Percentiles rank a stretch among this genome's conserved stretches.
Evolutionary conservation across 2,797 vertebrate species (phyloP).

Genomic region (Sebastes hopkinsi): DNA sequence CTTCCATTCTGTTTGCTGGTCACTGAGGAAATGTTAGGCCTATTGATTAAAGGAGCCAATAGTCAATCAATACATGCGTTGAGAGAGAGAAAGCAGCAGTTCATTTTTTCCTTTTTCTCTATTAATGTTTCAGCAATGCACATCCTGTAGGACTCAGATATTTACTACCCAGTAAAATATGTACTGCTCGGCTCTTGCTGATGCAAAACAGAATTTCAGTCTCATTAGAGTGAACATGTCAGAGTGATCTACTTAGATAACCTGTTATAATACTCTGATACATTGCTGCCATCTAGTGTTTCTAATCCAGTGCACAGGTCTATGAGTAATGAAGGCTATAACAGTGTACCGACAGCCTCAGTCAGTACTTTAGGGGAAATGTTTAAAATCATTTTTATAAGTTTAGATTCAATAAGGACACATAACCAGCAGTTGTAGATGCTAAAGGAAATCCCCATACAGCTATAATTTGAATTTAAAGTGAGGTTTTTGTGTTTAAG

Average conservation of each 20-base stretch:
- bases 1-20: constrained; percentile 43
- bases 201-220: constrained; percentile 31
- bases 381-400: neutral
- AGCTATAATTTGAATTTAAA: neutral
- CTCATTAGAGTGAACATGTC: constrained; percentile 33
- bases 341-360: neutral
- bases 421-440: neutral
- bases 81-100: neutral
- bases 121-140: neutral
- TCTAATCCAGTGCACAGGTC: neutral
- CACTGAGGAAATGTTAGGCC: constrained; percentile 43
- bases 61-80: constrained; percentile 26
- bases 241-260: constrained; percentile 14
- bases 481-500: neutral
- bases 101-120: neutral
- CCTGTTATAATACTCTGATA: constrained; percentile 8
- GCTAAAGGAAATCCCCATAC: neutral
- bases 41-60: constrained; percentile 37
- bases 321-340: neutral
- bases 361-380: neutral
- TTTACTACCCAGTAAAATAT: constrained; percentile 9
- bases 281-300: constrained; percentile 78
- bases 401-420: neutral
- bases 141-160: neutral
- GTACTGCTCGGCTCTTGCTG: neutral